These are phyloP conservation scores for Diorhabda elongata DNA, from an alignment of 1,140 invertebrate genomes.

Conservation along the genomic window DNA sequence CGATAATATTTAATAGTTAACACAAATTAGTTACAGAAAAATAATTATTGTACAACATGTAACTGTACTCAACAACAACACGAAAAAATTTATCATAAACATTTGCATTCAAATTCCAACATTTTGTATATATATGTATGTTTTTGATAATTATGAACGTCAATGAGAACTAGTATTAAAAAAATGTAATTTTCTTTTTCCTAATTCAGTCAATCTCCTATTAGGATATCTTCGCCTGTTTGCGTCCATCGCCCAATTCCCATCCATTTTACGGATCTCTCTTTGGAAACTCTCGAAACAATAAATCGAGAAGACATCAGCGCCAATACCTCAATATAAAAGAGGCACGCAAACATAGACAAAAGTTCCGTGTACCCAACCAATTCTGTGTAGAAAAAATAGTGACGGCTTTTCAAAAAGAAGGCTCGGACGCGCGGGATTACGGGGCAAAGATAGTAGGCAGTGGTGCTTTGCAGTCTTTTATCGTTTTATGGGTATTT, in stretches of 20 bases:
- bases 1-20: too few species aligned
- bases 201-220: too few species aligned
- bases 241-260: conserved; percentile 6
- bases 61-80: too few species aligned
- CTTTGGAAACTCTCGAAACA: neutral
- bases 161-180: too few species aligned
- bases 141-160: too few species aligned
- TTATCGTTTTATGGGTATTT: conserved; percentile 9
- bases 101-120: too few species aligned
- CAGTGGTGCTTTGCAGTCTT: conserved; percentile 4
- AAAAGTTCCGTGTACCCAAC: conserved; percentile 8
- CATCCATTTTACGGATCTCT: conserved; percentile 5
- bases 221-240: neutral
- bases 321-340: conserved; percentile 6
- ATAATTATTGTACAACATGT: too few species aligned
- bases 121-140: too few species aligned
- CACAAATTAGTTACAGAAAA: too few species aligned
- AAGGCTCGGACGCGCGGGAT: neutral
- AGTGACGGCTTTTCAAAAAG: neutral
- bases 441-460: neutral
- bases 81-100: too few species aligned
- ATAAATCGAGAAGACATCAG: neutral
- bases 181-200: too few species aligned
- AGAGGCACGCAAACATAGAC: conserved; percentile 7
- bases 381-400: conserved; percentile 5